Evolutionary conservation across 2,797 vertebrate species (phyloP), one percentile per base, ranked within the genome.

Genomic region (Setipinna tenuifilis): DNA sequence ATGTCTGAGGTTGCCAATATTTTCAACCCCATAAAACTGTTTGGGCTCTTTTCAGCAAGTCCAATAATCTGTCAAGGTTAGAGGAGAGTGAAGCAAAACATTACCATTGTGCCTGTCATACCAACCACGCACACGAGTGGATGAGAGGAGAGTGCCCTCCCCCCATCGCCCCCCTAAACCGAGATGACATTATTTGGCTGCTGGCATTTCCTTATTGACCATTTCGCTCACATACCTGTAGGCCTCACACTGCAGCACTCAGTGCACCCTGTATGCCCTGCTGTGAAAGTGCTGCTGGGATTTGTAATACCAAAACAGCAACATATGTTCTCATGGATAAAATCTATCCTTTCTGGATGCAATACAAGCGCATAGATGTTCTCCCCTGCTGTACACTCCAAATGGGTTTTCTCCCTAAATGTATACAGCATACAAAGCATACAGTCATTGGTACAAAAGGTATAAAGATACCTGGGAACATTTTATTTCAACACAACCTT

Each of bases 1-100:
- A 94, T 92, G 93, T 91, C 91, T 91, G 92, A 90, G 90, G 95
- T 93, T 93, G 95, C 91, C 95, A 94, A 97, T 97, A 96, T 89
- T 95, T 93, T 94, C 91, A 92, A 93, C 89, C 93, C 93, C 87
- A 93, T 94, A 92, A 95, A 96, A 94, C 89, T 83, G 88, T 94
- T 90, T 58, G 81, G 78, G 88, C 87, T 91, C 90, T 88, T 93
- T 31, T 61, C 44, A 85, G 82, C 84, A 87, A 91, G 93, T 93
- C 93, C 93, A 93, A 92, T 94, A 93, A 93, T 94, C 92, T 95
- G 95, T 96, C 96, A 95, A 88, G 89, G 91, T 93, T 92, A 91
- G 91, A 90, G 91, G 88, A 93, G 48, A 91, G 86, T 87, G 91
- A 93, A 87, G 89, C 90, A 87, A 92, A 94, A 88, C 90, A 94